Conservation (phyloP, 2,888 invertebrate species). For the Pseudococcus jackbeardsleyi region DNA sequence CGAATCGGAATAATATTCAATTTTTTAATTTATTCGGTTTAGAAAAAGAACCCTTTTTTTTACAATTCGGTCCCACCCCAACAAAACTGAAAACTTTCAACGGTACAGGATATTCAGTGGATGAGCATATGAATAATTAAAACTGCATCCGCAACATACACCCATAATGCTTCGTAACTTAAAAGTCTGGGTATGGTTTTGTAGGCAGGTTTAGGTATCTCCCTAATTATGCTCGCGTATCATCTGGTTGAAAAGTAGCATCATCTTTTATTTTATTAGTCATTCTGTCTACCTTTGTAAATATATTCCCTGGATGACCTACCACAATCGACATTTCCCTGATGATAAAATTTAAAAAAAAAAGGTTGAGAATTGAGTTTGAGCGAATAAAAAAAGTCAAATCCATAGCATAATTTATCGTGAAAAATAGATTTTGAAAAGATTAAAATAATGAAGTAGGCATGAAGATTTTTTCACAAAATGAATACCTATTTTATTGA, state of each 20-base stretch:
- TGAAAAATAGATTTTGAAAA: too few species aligned
- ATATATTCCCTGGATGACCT: neutral
- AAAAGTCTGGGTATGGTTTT: constrained; percentile 10
- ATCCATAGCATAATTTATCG: too few species aligned
- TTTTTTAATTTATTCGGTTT: constrained; percentile 25
- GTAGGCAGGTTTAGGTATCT: neutral
- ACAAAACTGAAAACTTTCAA: constrained; percentile 48
- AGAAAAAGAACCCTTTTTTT: neutral
- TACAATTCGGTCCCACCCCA: constrained; percentile 38
- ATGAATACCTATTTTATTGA: too few species aligned
- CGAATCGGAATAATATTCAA: neutral
- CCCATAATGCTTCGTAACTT: neutral
- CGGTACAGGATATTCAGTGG: constrained; percentile 35
- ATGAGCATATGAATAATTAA: constrained; percentile 47
- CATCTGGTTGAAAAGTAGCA: constrained; percentile 2
- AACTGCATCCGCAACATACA: constrained; percentile 42
- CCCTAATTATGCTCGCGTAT: neutral
- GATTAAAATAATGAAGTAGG: too few species aligned
- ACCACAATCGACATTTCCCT: too few species aligned
- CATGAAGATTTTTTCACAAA: too few species aligned
- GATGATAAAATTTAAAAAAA: too few species aligned
- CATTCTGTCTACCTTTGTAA: neutral
- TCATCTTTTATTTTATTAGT: neutral
- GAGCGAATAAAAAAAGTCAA: too few species aligned
- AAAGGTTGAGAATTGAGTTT: too few species aligned